These are phyloP conservation scores for Campoplex capitator DNA, from an alignment of 2,888 invertebrate genomes.

Conservation along the genomic window DNA sequence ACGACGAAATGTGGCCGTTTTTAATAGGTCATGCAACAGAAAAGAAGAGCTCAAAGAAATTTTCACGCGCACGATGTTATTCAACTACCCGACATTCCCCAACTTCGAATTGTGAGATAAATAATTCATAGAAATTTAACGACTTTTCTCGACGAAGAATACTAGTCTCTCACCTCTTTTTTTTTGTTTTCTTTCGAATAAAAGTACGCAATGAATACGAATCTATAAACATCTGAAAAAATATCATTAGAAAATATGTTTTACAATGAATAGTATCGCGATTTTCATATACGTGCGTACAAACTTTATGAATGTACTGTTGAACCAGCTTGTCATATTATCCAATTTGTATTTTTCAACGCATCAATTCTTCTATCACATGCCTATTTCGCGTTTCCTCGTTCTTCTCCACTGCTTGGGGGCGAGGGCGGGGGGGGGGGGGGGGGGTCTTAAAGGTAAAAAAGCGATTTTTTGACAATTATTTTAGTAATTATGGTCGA, in stretches of 20 bases:
- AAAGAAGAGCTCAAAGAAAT: constrained; percentile 42
- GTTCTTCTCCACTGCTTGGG: too few relatives aligned
- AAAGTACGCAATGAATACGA: not conserved
- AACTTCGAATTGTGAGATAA: constrained; percentile 33
- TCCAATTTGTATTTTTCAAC: too few relatives aligned
- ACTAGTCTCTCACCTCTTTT: too few relatives aligned
- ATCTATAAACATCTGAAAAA: not conserved
- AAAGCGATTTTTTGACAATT: too few relatives aligned
- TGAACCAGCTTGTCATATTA: too few relatives aligned
- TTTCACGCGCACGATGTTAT: constrained; percentile 60
- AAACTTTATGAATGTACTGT: too few relatives aligned
- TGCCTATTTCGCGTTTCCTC: too few relatives aligned
- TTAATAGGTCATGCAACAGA: constrained; percentile 26
- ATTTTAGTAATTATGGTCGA: too few relatives aligned
- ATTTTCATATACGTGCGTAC: not conserved
- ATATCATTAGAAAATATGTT: not conserved
- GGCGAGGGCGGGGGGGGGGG: too few relatives aligned
- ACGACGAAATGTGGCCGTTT: constrained; percentile 33
- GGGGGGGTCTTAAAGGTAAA: too few relatives aligned
- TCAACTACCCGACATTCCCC: constrained; percentile 30
- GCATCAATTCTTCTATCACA: too few relatives aligned
- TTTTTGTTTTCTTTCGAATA: not conserved
- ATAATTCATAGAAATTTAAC: constrained; percentile 51
- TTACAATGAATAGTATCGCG: constrained; percentile 14
- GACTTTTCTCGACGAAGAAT: constrained; percentile 39